Evolutionary conservation across 2,797 vertebrate genomes (phyloP).

Genomic region (Echiichthys vipera): DNA sequence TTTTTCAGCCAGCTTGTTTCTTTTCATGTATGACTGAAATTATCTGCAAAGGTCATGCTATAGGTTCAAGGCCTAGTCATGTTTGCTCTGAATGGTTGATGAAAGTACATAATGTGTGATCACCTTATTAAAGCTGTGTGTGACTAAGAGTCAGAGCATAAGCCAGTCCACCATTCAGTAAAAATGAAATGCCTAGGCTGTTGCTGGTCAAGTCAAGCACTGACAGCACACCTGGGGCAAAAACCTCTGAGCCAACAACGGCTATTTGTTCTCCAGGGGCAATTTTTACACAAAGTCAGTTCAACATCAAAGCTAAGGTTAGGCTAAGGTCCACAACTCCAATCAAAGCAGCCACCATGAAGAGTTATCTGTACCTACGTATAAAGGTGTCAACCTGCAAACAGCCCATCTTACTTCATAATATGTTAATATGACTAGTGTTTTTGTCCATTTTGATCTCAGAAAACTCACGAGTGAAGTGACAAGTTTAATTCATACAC

Average conservation of each 20-base stretch:
- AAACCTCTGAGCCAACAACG: conserved; percentile 19
- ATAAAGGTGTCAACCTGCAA: too few species aligned
- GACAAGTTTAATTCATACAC: too few species aligned
- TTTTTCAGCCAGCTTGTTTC: neutral
- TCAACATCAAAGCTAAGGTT: too few species aligned
- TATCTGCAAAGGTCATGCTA: neutral
- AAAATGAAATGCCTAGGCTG: neutral
- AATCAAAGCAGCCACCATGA: too few species aligned
- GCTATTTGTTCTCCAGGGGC: conserved; percentile 14
- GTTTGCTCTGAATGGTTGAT: neutral
- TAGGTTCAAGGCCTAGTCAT: neutral
- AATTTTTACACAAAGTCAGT: conserved; percentile 8
- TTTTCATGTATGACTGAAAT: neutral
- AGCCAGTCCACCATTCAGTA: neutral
- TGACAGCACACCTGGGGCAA: neutral
- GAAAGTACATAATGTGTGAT: neutral
- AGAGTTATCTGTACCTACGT: too few species aligned
- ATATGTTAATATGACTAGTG: too few species aligned
- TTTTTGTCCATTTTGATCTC: too few species aligned
- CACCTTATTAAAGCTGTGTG: neutral
- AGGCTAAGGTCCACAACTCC: too few species aligned
- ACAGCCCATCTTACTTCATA: too few species aligned
- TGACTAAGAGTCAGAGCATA: neutral
- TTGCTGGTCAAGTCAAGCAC: conserved; percentile 1
- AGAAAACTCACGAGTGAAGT: too few species aligned